Percentiles rank a stretch among this genome's conserved stretches.
Conservation (phyloP, 2,797 vertebrate genomes). For the Syngnathus acus region DNA sequence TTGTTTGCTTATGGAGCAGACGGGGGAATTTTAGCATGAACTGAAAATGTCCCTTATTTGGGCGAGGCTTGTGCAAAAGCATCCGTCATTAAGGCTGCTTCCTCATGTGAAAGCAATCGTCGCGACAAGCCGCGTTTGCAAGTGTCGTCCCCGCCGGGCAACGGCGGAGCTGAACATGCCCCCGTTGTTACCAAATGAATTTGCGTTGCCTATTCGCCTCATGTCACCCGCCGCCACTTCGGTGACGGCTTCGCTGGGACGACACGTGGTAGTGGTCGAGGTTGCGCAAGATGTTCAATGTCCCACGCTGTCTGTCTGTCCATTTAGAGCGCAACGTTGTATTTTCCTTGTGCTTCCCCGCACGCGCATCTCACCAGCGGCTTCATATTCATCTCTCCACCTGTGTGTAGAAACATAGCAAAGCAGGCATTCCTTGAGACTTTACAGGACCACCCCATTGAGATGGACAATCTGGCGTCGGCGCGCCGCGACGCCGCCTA, state of each 20-base stretch:
- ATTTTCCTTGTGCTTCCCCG: conserved; percentile 55
- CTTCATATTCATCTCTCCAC: conserved; percentile 87
- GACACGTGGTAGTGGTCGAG: conserved; percentile 28
- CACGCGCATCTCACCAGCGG: conserved; percentile 87
- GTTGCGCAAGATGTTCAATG: conserved; percentile 65
- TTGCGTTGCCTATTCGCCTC: background rate
- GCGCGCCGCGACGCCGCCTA: conserved; percentile 87
- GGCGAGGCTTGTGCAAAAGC: background rate
- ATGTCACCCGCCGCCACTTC: background rate
- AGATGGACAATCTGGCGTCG: conserved; percentile 99
- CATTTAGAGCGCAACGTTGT: conserved; percentile 45
- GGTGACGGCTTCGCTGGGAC: background rate
- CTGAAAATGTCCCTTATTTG: background rate
- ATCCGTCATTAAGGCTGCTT: background rate
- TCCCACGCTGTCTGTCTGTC: conserved; percentile 34
- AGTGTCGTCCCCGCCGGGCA: background rate
- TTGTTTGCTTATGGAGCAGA: conserved; percentile 62
- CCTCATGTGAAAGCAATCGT: conserved; percentile 1
- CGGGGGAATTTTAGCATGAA: background rate
- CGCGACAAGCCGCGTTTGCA: background rate
- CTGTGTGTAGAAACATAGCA: conserved; percentile 99
- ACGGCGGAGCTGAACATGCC: background rate
- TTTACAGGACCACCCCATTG: conserved; percentile 99
- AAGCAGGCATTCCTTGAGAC: conserved; percentile 99
- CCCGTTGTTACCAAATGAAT: background rate